Conservation (phyloP, 2,797 vertebrate genomes). For the Peromyscus aztecus region DNA sequence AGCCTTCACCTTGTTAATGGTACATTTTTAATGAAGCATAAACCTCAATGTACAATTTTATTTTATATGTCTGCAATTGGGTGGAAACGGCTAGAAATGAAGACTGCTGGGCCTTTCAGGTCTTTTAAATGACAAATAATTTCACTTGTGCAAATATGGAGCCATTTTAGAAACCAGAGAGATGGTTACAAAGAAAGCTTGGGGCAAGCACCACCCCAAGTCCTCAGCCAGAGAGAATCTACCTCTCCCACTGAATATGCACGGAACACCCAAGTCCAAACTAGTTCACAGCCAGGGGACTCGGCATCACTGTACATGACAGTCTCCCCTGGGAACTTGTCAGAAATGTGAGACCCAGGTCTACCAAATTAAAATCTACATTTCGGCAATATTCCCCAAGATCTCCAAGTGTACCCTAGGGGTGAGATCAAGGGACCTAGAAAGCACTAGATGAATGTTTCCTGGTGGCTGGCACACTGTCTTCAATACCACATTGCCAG, state of each 20-base stretch:
- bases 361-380: slow-evolving; percentile 39
- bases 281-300: no score
- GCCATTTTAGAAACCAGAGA: not conserved
- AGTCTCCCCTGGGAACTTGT: not conserved
- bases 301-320: not conserved
- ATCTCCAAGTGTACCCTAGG: not conserved
- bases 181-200: not conserved
- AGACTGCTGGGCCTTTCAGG: not conserved
- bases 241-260: not conserved
- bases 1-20: not conserved
- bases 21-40: slow-evolving; percentile 59
- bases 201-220: not conserved
- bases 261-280: not conserved
- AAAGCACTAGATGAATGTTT: not conserved
- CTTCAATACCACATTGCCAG: not conserved
- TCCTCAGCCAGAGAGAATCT: not conserved
- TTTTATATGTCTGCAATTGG: slow-evolving; percentile 62
- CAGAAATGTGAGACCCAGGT: not conserved
- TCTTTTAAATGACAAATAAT: slow-evolving; percentile 48
- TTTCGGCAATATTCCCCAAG: slow-evolving; percentile 19
- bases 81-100: slow-evolving; percentile 14
- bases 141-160: not conserved
- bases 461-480: no score
- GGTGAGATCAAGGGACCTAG: not conserved
- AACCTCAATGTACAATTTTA: slow-evolving; percentile 43